Evolutionary conservation across 2,113 vertebrate genomes (phyloP), one percentile per base, ranked within the genome.

Genomic region (Dolichotis patagonum): DNA sequence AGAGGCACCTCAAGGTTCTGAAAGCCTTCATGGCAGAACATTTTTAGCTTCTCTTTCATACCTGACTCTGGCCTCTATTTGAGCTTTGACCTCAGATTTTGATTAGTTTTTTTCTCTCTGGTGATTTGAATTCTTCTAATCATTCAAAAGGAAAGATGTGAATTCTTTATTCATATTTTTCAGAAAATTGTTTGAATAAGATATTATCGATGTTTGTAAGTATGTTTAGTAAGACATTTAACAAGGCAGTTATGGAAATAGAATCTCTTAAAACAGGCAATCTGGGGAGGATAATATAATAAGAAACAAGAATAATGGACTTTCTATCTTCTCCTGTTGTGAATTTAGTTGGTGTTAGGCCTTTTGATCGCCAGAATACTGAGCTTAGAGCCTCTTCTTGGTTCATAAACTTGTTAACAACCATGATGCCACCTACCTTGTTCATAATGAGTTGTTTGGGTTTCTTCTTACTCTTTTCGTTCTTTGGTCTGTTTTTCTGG

Each of bases 21-120:
- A 26, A 4, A 8, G 3, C 52, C 54, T 5, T n/a, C 0, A 2
- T 3, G 16, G 2, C 26, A 46, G n/a, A 8, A 10, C 7, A 3
- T 85, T 69, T 69, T 75, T n/a, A 1, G 19, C 69, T 26, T 22
- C 16, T 52, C 54, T 38, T 49, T 28, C 56, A 7, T 69, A 41
- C 54, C 14, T 26, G 32, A 19, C 90, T 93, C 41, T 52, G 60
- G 10, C 58, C 49, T 67, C 41, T 56, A 17, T 46, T 67, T 20
- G 41, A 69, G 69, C 26, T 41, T 38, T 11, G 22, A 52, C 75
- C 28, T 63, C 60, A 26, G 1, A 6, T 16, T 60, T 87, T 81
- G 22, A 41, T 73, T 88, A 41, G 32, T 65, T 87, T 30, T 90
- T 75, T 91, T 75, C 19, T 69, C 11, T 78, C 24, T 52, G 69